Base-by-base conservation (phyloP, 2,888 invertebrate species). In the Agrypnus murinus region DNA sequence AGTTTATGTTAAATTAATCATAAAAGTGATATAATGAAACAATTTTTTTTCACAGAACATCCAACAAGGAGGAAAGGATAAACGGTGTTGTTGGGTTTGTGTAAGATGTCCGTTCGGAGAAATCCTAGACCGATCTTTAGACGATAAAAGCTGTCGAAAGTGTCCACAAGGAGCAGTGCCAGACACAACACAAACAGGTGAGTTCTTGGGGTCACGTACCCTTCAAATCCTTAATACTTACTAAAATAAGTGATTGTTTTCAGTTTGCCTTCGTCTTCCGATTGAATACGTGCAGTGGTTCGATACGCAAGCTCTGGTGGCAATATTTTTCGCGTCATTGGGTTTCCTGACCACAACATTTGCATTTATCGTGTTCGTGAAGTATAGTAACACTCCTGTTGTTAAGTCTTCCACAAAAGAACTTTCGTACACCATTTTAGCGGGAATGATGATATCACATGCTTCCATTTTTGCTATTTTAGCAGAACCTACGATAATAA, bases 51-150 rank as follows among this genome's bases (percentile, higher is more conserved):
- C 79, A 7, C 80, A 89, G 88, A 88, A 87, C 75, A 87, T 88
- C 74, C 89, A 90, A 81, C 88, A 88, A 34, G 89, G 89, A 71
- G 88, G 90, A 58, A 86, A 88, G 78, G 89, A 90, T 76, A 89
- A 90, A 72, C 86, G 88, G 48, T 94, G 94, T 82, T 94, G 94
- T 84, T 94, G 94, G 94, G 89, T 90, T 48, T 94, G 94, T 84
- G 90, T 90, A 31, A 85, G 87, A 4, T 94, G 94, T 85, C 87
- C 88, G 72, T 86, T 89, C 71, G 88, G 90, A 73, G 89, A 91
- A 81, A 88, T 89, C 78, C 85, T 91, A 53, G 83, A 87, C 69
- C 87, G 90, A 74, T 73, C 77, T 1, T 76, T 78, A 5, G 89
- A 90, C 72, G 87, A 88, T 65, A 72, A 78, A 48, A 87, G 87